Evolutionary conservation across 2,113 vertebrate genomes (phyloP).

Genomic region (Dicaeum eximium): DNA sequence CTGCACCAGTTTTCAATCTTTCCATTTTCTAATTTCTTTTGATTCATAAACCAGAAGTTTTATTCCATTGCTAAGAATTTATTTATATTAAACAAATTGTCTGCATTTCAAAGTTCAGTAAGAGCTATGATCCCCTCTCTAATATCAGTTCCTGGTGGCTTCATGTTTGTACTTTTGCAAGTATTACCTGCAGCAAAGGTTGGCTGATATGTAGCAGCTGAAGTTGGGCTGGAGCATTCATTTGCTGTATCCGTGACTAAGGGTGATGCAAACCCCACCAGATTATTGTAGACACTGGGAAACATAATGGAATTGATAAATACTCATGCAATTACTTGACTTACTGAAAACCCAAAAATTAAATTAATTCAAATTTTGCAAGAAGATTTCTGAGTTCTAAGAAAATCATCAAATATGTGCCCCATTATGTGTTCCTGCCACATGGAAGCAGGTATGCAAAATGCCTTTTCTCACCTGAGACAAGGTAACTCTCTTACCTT

Average conservation of each 20-base stretch:
- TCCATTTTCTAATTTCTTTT: neutral
- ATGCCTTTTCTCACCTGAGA: neutral
- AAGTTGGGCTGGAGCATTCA: constrained; percentile 90
- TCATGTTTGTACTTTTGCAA: neutral
- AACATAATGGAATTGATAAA: neutral
- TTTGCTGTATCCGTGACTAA: constrained; percentile 91
- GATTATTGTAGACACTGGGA: constrained; percentile 91
- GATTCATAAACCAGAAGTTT: neutral
- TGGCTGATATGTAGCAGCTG: constrained; percentile 81
- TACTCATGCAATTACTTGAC: neutral
- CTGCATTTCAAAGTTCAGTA: neutral
- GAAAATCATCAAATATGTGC: neutral
- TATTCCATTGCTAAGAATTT: neutral
- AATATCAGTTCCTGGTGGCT: neutral
- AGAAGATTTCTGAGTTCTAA: neutral
- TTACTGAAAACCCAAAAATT: neutral
- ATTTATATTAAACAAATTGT: neutral
- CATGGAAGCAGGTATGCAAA: neutral
- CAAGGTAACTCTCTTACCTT: constrained; percentile 73
- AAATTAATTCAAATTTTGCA: neutral
- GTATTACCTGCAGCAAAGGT: constrained; percentile 92
- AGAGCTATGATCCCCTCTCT: neutral
- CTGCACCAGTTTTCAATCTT: neutral
- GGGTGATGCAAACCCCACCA: constrained; percentile 96
- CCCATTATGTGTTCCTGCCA: neutral